Evolutionary conservation across 2,113 vertebrate genomes (phyloP).

Genomic region (Pavo muticus): DNA sequence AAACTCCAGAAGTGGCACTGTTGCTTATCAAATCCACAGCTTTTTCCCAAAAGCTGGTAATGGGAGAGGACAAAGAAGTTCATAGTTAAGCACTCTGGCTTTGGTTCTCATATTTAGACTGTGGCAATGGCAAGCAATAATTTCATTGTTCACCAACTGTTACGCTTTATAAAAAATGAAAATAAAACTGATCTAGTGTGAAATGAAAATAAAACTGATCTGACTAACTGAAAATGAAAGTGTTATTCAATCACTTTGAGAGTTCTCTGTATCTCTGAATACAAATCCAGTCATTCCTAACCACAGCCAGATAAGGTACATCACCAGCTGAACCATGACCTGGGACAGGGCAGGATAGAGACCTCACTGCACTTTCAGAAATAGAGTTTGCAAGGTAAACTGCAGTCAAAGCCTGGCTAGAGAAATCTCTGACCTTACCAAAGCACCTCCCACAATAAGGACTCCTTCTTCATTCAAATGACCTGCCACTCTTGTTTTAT

Average conservation of each 20-base stretch:
- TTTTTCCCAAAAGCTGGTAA: not conserved
- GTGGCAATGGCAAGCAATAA: not conserved
- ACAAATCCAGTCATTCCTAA: not conserved
- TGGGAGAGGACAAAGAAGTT: not conserved
- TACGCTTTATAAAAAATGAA: not conserved
- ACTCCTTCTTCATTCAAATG: not conserved
- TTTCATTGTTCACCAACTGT: not conserved
- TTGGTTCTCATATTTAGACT: not conserved
- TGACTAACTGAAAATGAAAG: not conserved
- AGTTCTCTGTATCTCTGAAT: not conserved
- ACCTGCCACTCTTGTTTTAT: not conserved
- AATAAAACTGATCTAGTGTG: not conserved
- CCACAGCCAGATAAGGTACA: not conserved
- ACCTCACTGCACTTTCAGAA: accelerated
- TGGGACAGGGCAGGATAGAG: not conserved
- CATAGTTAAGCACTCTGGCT: not conserved
- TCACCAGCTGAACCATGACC: not conserved
- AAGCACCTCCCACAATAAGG: not conserved
- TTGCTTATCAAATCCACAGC: constrained; percentile 30
- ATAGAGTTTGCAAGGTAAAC: not conserved
- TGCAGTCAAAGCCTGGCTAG: not conserved
- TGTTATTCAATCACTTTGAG: not conserved
- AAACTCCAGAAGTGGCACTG: not conserved
- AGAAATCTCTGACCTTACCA: not conserved
- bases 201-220: not conserved